Conservation (phyloP, 2,888 invertebrate species). For the Clunio marinus region DNA sequence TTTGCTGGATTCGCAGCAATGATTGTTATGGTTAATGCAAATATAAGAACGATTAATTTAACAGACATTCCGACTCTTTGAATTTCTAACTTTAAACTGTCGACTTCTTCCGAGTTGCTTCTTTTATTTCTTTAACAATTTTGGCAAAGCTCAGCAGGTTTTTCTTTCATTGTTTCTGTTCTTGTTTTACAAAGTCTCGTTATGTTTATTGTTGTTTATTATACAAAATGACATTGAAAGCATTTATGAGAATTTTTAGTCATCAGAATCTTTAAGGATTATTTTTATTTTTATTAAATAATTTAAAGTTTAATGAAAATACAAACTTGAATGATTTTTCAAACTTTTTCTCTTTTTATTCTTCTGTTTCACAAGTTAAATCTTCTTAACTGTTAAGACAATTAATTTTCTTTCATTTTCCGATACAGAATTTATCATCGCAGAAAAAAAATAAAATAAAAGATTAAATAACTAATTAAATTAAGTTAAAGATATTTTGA, state of each 20-base stretch:
- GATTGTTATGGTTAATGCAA: not conserved
- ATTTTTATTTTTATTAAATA: not conserved
- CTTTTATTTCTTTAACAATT: constrained; percentile 20
- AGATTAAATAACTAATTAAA: no score
- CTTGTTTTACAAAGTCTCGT: no score
- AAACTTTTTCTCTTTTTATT: not conserved
- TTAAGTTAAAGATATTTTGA: not conserved
- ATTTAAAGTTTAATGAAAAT: no score
- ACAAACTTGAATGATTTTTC: no score
- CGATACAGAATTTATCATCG: no score
- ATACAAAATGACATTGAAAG: constrained; percentile 3
- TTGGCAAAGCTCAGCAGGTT: constrained; percentile 17
- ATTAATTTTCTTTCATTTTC: no score
- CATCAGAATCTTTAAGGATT: not conserved
- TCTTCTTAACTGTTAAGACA: not conserved
- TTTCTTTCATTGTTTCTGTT: not conserved
- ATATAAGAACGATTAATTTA: not conserved
- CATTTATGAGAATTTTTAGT: not conserved
- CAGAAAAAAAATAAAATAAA: no score
- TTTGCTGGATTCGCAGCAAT: not conserved
- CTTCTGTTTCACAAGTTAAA: not conserved
- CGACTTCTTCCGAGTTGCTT: not conserved
- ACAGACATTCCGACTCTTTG: constrained; percentile 7
- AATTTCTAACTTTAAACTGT: constrained; percentile 19
- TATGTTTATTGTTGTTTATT: not conserved